Evolutionary conservation across 2,113 vertebrate genomes (phyloP), one percentile per base, ranked within the genome.

Genomic region (Capricornis sumatraensis): DNA sequence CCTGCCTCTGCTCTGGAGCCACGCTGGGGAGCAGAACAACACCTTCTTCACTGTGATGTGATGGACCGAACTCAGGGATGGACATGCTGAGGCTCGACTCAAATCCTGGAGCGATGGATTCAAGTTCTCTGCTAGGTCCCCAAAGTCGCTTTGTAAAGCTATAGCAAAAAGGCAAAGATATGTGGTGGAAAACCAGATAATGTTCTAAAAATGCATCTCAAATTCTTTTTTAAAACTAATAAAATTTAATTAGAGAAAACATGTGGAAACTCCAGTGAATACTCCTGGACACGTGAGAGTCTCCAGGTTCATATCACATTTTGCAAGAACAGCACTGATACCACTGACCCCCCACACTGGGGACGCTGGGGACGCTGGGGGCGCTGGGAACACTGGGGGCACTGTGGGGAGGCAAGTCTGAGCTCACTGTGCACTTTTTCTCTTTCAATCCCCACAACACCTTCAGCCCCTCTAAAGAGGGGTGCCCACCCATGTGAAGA

Each of bases 11-110:
- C 36, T 23, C n/a, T 71, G 67, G 9, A 71, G n/a, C 64, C n/a
- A 21, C 36, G 64, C n/a, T 71, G 67, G 4, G 67, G 19, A 40
- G 67, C 19, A 6, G 67, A 71, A 40, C n/a, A 23, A 5, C 0
- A 0, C 19, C n/a, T 71, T 36, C n/a, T 36, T 71, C n/a, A 40
- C 67, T 36, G n/a, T 36, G n/a, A 36, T 71, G 67, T 36, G 19
- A 36, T 9, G 9, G 67, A 23, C 5, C 0, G 5, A 71, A 71
- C 2, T 0, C 67, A 23, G n/a, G 9, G 67, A 21, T 0, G 19
- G 64, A 36, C n/a, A 6, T 9, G 9, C n/a, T 71, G n/a, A 5
- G 67, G 67, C 19, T 71, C 17, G 2, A 23, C 9, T 36, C 19
- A n/a, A 36, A 71, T 36, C n/a, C 19, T 36, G 19, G 67, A 71